These are phyloP conservation scores for Vanessa tameamea DNA, from an alignment of 1,140 invertebrate genomes.

Conservation along the genomic window DNA sequence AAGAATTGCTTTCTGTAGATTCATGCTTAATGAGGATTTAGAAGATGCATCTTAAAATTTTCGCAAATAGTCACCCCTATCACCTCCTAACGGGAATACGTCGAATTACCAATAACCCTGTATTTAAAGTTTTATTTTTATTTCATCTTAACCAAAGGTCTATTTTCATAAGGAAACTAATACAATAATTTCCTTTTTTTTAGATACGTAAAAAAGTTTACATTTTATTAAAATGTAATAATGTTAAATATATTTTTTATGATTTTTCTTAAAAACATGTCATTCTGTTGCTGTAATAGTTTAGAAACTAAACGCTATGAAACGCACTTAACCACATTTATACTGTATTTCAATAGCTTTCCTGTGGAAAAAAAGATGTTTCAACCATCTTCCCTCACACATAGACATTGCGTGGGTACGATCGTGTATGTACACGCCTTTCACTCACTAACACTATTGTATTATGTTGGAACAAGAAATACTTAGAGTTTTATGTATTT, in stretches of 20 bases:
- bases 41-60: no score
- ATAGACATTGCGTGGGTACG: slow-evolving; percentile 45
- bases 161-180: no score
- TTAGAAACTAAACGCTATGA: slow-evolving; percentile 64
- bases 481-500: slow-evolving; percentile 36
- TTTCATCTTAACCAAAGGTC: no score
- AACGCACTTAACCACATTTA: slow-evolving; percentile 64
- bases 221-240: no score
- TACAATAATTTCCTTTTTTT: no score
- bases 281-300: slow-evolving; percentile 44
- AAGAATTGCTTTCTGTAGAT: no score
- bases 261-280: slow-evolving; percentile 54
- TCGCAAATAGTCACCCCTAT: no score
- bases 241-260: background rate
- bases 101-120: no score
- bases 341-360: slow-evolving; percentile 65
- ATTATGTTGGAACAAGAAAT: slow-evolving; percentile 37
- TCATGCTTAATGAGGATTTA: no score
- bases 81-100: no score
- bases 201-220: no score
- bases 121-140: no score
- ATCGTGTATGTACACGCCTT: slow-evolving; percentile 63
- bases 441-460: slow-evolving; percentile 58
- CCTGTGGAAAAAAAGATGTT: slow-evolving; percentile 56
- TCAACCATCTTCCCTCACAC: slow-evolving; percentile 62